Conservation (phyloP, 2,113 vertebrate genomes). For the Malurus melanocephalus region DNA sequence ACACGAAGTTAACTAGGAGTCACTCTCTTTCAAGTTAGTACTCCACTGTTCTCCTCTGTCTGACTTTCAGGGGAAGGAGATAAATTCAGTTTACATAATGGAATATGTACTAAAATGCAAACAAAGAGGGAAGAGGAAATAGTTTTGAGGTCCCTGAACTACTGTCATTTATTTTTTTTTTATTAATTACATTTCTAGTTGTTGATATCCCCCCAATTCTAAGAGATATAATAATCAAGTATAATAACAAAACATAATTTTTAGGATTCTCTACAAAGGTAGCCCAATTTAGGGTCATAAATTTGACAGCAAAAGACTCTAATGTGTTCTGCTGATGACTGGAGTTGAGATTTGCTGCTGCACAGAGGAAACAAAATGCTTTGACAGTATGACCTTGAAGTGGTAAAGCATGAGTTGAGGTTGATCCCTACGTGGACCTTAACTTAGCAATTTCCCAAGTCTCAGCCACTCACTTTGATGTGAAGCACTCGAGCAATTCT, state of each 20-base stretch:
- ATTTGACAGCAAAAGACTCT: neutral
- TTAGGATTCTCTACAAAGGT: neutral
- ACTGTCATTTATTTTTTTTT: neutral
- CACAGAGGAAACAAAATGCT: neutral
- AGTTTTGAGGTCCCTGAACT: neutral
- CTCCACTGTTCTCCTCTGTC: neutral
- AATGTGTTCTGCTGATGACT: neutral
- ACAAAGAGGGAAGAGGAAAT: neutral
- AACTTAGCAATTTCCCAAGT: constrained; percentile 38
- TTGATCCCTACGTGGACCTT: neutral
- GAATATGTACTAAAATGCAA: neutral
- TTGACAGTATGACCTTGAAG: constrained; percentile 29
- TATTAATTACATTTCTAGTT: neutral
- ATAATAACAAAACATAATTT: neutral
- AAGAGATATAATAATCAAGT: neutral
- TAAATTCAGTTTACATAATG: neutral
- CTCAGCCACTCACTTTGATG: constrained; percentile 25
- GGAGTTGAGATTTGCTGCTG: neutral
- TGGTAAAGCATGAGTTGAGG: neutral
- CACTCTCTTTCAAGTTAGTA: neutral
- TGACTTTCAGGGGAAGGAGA: neutral
- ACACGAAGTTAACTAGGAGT: neutral
- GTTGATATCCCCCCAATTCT: neutral
- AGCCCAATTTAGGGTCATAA: neutral
- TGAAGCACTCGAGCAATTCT: constrained; percentile 32